phyloP scores from a whole-genome alignment of 2,113 vertebrate species.

The Origma solitaria region DNA sequence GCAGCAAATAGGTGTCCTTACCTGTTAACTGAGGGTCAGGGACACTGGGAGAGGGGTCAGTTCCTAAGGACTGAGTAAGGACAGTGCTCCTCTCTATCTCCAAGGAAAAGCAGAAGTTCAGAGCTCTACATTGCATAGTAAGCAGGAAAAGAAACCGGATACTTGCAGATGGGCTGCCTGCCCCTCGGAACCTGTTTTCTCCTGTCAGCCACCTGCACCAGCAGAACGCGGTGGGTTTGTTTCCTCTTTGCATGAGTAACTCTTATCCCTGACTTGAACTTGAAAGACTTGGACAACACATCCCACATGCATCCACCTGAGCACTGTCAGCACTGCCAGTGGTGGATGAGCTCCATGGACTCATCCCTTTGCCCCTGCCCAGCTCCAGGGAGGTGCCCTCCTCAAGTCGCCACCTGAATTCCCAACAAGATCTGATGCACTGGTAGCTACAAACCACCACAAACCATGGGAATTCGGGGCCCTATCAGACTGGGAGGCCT shows the following conservation, averaged over 20 bases:
- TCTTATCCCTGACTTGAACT: not conserved
- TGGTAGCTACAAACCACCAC: not conserved
- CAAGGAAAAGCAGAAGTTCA: not conserved
- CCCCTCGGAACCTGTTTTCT: not conserved
- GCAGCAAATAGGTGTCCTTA: slow-evolving; percentile 50
- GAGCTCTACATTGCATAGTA: slow-evolving; percentile 58
- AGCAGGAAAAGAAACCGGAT: slow-evolving; percentile 32
- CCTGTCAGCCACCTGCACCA: not conserved
- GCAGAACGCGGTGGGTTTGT: not conserved
- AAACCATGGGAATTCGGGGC: not conserved
- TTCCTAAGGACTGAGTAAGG: not conserved
- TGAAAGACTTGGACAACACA: not conserved
- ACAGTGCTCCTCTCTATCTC: not conserved
- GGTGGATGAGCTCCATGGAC: not conserved
- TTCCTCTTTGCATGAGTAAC: not conserved
- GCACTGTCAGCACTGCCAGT: not conserved
- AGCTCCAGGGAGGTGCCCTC: not conserved
- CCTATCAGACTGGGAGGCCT: not conserved
- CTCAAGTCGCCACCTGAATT: not conserved
- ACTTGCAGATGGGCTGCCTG: not conserved
- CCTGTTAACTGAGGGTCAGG: not conserved
- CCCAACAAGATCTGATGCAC: not conserved
- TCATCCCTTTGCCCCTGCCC: not conserved
- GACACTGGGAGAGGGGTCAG: not conserved
- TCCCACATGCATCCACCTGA: not conserved